Conservation (phyloP, 2,113 vertebrate species). For the Grammomys surdaster region DNA sequence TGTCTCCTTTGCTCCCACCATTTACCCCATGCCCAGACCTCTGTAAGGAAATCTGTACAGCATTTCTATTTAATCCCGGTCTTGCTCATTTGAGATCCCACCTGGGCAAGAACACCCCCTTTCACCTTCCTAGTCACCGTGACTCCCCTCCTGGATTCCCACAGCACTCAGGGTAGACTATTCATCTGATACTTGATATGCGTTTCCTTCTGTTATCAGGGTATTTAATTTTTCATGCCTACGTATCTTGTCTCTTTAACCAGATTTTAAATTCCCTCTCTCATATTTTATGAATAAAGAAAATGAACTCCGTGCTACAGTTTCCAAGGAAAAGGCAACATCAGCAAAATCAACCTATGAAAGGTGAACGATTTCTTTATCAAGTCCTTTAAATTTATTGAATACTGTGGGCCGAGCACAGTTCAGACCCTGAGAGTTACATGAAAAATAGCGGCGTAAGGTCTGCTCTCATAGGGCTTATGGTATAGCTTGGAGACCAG, state of each 20-base stretch:
- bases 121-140: neutral
- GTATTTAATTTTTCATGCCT: slow-evolving; percentile 70
- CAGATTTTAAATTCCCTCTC: slow-evolving; percentile 60
- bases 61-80: neutral
- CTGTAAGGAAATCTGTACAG: neutral
- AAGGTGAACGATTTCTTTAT: slow-evolving; percentile 21
- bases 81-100: neutral
- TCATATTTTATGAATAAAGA: slow-evolving; percentile 62
- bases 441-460: neutral
- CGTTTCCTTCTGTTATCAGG: slow-evolving; percentile 50
- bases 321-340: slow-evolving; percentile 43
- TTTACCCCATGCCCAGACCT: neutral
- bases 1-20: neutral
- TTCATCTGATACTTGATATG: slow-evolving; percentile 36
- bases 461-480: neutral
- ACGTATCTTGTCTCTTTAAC: slow-evolving; percentile 34
- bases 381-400: slow-evolving; percentile 26
- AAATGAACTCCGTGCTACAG: slow-evolving; percentile 29
- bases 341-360: neutral
- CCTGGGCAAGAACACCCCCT: neutral
- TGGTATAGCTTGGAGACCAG: neutral
- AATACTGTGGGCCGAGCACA: neutral
- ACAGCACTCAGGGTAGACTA: neutral
- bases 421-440: neutral
- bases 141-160: slow-evolving; percentile 5